phyloP scores from a whole-genome alignment of 2,888 invertebrate species.

The Micoletzkya japonica region DNA sequence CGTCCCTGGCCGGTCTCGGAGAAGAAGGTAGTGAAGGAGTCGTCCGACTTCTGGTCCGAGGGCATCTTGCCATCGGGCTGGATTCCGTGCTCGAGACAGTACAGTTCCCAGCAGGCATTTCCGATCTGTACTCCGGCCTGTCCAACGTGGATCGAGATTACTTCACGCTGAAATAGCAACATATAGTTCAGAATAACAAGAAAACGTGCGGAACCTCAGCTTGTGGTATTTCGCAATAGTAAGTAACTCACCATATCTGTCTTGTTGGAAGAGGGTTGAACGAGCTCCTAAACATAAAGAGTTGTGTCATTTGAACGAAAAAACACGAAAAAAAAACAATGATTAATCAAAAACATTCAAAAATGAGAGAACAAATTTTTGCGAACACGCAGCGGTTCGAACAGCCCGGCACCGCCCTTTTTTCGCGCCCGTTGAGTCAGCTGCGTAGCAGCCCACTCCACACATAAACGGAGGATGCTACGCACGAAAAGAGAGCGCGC shows the following conservation, averaged over 20 bases:
- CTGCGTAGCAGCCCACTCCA: neutral
- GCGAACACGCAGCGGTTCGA: neutral
- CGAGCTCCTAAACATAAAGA: conserved; percentile 12
- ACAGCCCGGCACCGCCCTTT: neutral
- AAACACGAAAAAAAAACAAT: neutral
- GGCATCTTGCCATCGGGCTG: conserved; percentile 66
- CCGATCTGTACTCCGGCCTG: conserved; percentile 63
- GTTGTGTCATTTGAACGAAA: neutral
- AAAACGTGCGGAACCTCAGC: neutral
- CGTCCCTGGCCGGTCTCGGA: conserved; percentile 75
- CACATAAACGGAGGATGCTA: neutral
- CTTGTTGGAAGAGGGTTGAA: conserved; percentile 21
- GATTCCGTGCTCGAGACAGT: conserved; percentile 70
- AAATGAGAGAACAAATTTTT: neutral
- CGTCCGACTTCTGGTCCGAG: conserved; percentile 63
- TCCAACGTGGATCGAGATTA: conserved; percentile 59
- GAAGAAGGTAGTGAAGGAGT: conserved; percentile 81
- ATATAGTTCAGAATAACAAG: neutral
- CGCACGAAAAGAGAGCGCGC: neutral
- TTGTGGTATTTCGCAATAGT: neutral
- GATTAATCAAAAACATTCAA: neutral
- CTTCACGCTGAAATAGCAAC: conserved; percentile 52
- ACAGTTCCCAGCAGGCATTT: conserved; percentile 71
- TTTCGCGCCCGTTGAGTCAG: neutral
- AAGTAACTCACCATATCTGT: conserved; percentile 16